phyloP scores from a whole-genome alignment of 2,888 invertebrate species.

The Gortyna flavago region DNA sequence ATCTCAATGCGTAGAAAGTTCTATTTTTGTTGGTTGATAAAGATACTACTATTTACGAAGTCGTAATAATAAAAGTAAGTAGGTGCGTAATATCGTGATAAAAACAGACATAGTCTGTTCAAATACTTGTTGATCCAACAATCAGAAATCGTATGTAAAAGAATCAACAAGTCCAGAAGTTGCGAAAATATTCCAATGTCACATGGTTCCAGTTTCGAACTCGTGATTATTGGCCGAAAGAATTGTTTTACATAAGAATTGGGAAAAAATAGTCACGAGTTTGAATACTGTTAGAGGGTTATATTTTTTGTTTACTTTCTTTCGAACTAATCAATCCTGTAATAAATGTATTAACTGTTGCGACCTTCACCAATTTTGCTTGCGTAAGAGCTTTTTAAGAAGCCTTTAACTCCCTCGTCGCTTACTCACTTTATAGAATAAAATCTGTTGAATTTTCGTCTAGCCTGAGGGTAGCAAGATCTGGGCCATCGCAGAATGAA shows the following conservation, averaged over 20 bases:
- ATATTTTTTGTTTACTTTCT: constrained; percentile 20
- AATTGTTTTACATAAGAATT: constrained; percentile 21
- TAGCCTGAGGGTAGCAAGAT: not conserved
- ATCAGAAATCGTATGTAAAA: constrained; percentile 8
- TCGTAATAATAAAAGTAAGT: constrained; percentile 21
- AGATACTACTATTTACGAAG: not conserved
- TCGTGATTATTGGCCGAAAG: constrained; percentile 8
- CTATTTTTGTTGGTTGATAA: not conserved
- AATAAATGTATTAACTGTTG: not conserved
- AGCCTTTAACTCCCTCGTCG: not conserved
- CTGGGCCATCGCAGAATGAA: constrained; percentile 34
- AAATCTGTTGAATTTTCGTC: not conserved
- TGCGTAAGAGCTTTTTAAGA: not conserved
- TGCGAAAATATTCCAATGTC: constrained; percentile 15
- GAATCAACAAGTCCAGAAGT: constrained; percentile 46
- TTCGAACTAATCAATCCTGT: not conserved
- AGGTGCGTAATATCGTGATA: not conserved
- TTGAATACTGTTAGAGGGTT: not conserved
- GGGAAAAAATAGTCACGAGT: constrained; percentile 7
- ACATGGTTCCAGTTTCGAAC: constrained; percentile 1
- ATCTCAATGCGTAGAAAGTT: not conserved
- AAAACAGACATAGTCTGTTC: not conserved
- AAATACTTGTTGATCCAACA: constrained; percentile 41
- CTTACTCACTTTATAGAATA: not conserved
- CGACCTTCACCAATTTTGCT: not conserved